phyloP scores from a whole-genome alignment of 2,797 vertebrate genomes.

The Neoniphon sammara region DNA sequence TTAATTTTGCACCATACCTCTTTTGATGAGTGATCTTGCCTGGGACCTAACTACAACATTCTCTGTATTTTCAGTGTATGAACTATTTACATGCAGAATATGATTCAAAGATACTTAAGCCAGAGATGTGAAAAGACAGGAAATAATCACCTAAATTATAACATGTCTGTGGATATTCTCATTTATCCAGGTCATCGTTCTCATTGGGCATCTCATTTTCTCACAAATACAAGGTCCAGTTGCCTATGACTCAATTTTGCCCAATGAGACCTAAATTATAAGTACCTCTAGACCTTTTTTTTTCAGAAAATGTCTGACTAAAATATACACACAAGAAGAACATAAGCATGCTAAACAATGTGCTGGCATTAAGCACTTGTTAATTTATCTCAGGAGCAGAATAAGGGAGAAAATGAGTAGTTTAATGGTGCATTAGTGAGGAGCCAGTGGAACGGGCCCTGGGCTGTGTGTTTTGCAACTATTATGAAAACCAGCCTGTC shows the following conservation, averaged over 20 bases:
- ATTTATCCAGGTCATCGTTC: no score
- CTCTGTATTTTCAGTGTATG: not conserved
- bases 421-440: conserved; percentile 73
- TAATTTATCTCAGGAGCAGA: conserved; percentile 68
- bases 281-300: no score
- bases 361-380: conserved; percentile 55
- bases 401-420: conserved; percentile 71
- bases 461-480: conserved; percentile 63
- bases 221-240: no score
- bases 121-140: not conserved
- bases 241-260: no score
- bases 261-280: no score
- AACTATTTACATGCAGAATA: not conserved
- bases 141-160: not conserved
- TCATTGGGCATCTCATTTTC: no score
- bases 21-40: not conserved
- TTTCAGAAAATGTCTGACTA: not conserved
- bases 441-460: conserved; percentile 59
- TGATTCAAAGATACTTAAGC: not conserved
- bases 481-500: conserved; percentile 66
- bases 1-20: not conserved
- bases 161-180: no score
- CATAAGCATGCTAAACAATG: conserved; percentile 44
- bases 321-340: conserved; percentile 36
- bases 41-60: not conserved